Conservation (phyloP, 2,113 vertebrate species). For the Hiodon tergisus region DNA sequence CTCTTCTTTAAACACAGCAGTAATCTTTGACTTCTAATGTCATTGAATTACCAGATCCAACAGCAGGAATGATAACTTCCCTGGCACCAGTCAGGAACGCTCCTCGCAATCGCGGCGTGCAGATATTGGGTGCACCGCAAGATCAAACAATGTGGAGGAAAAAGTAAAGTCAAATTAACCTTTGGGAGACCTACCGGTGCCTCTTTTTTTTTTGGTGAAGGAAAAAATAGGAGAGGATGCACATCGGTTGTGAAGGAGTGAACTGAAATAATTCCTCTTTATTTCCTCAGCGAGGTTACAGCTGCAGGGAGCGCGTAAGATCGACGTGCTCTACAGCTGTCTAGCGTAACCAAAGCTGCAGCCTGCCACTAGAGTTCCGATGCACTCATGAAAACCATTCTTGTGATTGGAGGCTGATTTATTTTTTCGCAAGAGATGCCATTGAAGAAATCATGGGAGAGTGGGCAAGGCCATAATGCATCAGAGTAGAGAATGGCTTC, state of each 20-base stretch:
- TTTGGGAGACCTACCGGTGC: constrained; percentile 43
- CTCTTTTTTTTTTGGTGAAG: constrained; percentile 16
- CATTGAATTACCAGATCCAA: constrained; percentile 59
- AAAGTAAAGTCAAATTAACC: constrained; percentile 65
- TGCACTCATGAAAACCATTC: background rate
- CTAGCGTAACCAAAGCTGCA: constrained; percentile 8
- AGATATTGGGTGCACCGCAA: constrained; percentile 49
- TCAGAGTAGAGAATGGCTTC: background rate
- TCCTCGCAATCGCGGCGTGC: constrained; percentile 33
- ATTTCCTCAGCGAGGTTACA: constrained; percentile 11
- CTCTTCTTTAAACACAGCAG: constrained; percentile 61
- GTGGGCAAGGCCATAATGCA: background rate
- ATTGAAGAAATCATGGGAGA: background rate
- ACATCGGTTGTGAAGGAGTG: constrained; percentile 30
- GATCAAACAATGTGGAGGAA: constrained; percentile 55
- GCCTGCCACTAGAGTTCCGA: background rate
- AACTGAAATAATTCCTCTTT: constrained; percentile 26
- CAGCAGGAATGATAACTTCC: constrained; percentile 35
- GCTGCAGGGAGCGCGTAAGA: constrained; percentile 15
- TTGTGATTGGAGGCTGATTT: background rate
- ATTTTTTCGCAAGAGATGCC: background rate
- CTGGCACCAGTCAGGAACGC: constrained; percentile 30
- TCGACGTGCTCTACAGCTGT: background rate
- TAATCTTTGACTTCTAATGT: constrained; percentile 67
- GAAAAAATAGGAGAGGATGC: constrained; percentile 28